Percentiles rank a stretch among this genome's conserved stretches.
Evolutionary conservation across 2,113 vertebrate genomes (phyloP).

Genomic region (Ictalurus furcatus): DNA sequence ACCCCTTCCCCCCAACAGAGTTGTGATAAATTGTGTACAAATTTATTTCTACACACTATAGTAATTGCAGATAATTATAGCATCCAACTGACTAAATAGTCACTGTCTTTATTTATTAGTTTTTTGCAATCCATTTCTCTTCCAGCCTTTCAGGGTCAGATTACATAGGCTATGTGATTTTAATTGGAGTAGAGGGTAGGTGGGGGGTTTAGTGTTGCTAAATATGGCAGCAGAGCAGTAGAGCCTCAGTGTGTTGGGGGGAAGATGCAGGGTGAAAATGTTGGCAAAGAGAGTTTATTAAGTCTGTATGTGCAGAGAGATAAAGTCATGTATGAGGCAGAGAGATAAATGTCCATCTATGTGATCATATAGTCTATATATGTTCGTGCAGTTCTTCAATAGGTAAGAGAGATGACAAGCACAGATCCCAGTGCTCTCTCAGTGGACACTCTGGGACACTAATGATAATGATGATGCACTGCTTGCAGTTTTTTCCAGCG

Average conservation of each 20-base stretch:
- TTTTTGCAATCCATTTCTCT: neutral
- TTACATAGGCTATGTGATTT: slow-evolving; percentile 31
- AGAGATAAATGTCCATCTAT: neutral
- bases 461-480: slow-evolving; percentile 42
- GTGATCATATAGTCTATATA: neutral
- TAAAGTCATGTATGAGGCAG: neutral
- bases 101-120: neutral
- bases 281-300: neutral
- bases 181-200: slow-evolving; percentile 27
- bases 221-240: slow-evolving; percentile 45
- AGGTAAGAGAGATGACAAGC: neutral
- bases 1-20: neutral
- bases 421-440: slow-evolving; percentile 40
- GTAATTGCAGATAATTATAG: neutral
- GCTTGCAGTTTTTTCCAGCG: slow-evolving; percentile 54
- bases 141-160: slow-evolving; percentile 25
- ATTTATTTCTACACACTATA: neutral
- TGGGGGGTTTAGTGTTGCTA: slow-evolving; percentile 48
- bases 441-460: slow-evolving; percentile 53
- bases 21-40: neutral
- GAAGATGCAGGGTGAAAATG: slow-evolving; percentile 17
- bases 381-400: slow-evolving; percentile 1
- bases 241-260: slow-evolving; percentile 9
- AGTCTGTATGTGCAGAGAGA: neutral
- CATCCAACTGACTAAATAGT: neutral